A percentile compares a stretch with the other conserved stretches of the same genome.
Evolutionary conservation across 2,797 vertebrate genomes (phyloP).

Genomic region (Enteromius argenteus): DNA sequence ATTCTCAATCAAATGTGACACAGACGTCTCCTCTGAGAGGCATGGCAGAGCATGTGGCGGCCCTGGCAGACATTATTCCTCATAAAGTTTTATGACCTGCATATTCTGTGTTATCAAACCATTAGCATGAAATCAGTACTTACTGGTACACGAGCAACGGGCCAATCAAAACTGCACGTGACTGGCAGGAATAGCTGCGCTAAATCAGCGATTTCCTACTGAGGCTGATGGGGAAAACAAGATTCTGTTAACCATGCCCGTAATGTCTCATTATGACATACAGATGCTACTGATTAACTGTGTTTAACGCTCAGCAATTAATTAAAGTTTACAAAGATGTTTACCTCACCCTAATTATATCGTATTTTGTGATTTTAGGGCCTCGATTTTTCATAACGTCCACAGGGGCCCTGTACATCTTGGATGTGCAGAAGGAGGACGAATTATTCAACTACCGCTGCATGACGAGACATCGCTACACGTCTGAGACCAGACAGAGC

Average conservation of each 20-base stretch:
- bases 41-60: conserved; percentile 60
- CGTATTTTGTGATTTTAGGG: conserved; percentile 80
- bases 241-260: conserved; percentile 40
- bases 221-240: conserved; percentile 39
- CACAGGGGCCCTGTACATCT: conserved; percentile 99
- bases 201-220: conserved; percentile 61
- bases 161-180: conserved; percentile 74
- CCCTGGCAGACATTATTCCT: conserved; percentile 66
- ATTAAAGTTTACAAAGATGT: conserved; percentile 9
- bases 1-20: conserved; percentile 72
- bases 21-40: conserved; percentile 62
- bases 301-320: conserved; percentile 46
- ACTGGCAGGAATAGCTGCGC: conserved; percentile 65
- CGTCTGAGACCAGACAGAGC: conserved; percentile 96
- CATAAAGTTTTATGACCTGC: conserved; percentile 74
- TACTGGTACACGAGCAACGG: conserved; percentile 64
- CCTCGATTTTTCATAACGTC: conserved; percentile 99
- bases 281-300: conserved; percentile 49
- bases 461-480: conserved; percentile 96
- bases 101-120: conserved; percentile 67
- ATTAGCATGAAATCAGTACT: conserved; percentile 79
- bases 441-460: conserved; percentile 99
- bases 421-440: conserved; percentile 98
- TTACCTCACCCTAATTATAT: background rate
- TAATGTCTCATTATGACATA: conserved; percentile 42